Base-by-base conservation (phyloP, 2,888 invertebrate genomes). In the Atherix ibis region DNA sequence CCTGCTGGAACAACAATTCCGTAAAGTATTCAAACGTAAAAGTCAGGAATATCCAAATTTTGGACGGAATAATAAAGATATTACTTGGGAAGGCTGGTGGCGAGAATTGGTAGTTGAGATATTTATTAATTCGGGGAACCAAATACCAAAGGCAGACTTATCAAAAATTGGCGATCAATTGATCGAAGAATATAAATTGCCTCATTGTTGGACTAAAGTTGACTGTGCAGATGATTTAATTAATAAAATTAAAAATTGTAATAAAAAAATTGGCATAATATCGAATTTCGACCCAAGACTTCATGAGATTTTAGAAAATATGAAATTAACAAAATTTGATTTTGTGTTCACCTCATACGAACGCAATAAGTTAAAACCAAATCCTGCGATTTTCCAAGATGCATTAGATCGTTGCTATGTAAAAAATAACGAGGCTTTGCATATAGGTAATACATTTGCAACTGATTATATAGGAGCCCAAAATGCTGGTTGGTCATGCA, bases 261-360 rank as follows among this genome's bases (percentile, higher is more conserved):
- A 47, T 14, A 58, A 59, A 36, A 44, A 38, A 17, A 46, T 88
- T 22, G 92, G 89, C 3, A 69, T 88, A 0, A 76, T 92, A 43
- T 91, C 91, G 2, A 94, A 94, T 61, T 87, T 79, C 58, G 92
- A 92, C 62, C 78, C 85, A 14, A 67, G 89, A 22, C 62, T 92
- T 3, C 63, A 70, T 31, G 61, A 64, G 10, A 71, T 89, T 40
- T 64, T 92, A 15, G 41, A 56, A 3, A 72, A 70, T 45, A 65
- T 78, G 34, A 67, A 66, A 27, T 55, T 91, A 24, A 51, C 64
- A 18, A 56, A 72, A 51, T 88, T 91, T 56, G 68, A 80, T 43
- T 91, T 91, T 61, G 64, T 89, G 29, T 40, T 88, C 6, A 73
- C 78, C 2, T 89, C 91, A 0, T 84, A 85, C 50, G 73, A 75